Conservation (phyloP, 2,888 invertebrate genomes). For the Fragum fragum region DNA sequence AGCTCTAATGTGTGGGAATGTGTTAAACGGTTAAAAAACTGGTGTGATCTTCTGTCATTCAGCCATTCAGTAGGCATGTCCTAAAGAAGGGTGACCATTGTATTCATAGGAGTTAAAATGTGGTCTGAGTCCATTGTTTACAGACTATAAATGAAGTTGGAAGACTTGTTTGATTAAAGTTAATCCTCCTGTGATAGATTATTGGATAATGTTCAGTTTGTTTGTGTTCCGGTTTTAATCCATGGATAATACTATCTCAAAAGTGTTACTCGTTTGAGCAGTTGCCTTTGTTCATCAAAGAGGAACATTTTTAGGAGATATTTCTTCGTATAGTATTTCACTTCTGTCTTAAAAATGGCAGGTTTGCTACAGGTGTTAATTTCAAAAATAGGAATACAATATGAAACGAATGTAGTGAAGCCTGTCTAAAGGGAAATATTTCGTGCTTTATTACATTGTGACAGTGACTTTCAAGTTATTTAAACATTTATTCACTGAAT, state of each 20-base stretch:
- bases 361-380: not conserved
- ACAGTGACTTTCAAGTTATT: slow-evolving; percentile 3
- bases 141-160: not conserved
- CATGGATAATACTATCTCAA: not conserved
- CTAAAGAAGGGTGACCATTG: no score
- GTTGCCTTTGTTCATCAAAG: not conserved
- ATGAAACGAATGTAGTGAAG: not conserved
- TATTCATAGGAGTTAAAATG: no score
- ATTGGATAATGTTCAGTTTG: not conserved
- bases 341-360: no score
- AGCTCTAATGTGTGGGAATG: no score
- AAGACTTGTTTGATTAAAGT: slow-evolving; percentile 2
- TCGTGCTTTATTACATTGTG: not conserved
- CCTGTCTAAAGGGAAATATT: not conserved
- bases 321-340: no score
- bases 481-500: not conserved
- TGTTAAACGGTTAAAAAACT: no score
- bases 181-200: not conserved
- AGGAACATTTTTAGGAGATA: not conserved
- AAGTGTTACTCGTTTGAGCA: not conserved
- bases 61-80: no score
- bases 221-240: not conserved
- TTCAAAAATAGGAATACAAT: not conserved
- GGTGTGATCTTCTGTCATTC: no score
- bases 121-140: no score